A percentile compares a stretch with the other conserved stretches of the same genome.
Conservation (phyloP, 2,888 invertebrate species). For the Orgyia antiqua region DNA sequence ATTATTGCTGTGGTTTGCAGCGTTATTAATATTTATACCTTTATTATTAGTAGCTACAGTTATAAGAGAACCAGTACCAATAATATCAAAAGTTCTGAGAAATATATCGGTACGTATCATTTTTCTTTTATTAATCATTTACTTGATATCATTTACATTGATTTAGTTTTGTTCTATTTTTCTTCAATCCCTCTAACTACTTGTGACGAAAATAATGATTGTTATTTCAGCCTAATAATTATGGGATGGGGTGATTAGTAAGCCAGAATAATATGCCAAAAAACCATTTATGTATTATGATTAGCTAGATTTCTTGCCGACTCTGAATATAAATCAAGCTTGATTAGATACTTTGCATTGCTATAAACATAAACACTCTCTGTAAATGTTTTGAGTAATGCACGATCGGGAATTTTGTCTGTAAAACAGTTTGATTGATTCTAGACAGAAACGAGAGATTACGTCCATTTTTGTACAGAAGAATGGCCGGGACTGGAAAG, state of each 20-base stretch:
- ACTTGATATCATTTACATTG: too few relatives aligned
- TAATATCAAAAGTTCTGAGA: conserved; percentile 46
- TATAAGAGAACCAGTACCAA: conserved; percentile 52
- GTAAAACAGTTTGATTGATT: conserved; percentile 19
- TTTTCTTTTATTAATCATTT: background rate
- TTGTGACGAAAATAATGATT: too few relatives aligned
- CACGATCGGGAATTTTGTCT: background rate
- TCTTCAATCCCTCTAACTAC: too few relatives aligned
- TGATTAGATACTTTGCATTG: too few relatives aligned
- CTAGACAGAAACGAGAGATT: conserved; percentile 62
- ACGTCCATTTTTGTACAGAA: conserved; percentile 79
- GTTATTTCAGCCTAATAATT: background rate
- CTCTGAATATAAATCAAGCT: too few relatives aligned
- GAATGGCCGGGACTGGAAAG: conserved; percentile 75
- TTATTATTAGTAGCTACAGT: conserved; percentile 74
- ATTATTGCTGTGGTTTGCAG: conserved; percentile 81
- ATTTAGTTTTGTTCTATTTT: too few relatives aligned
- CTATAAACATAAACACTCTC: too few relatives aligned
- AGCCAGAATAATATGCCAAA: too few relatives aligned
- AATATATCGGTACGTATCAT: conserved; percentile 55
- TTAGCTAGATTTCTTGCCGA: too few relatives aligned
- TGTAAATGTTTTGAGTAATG: too few relatives aligned
- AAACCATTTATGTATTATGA: too few relatives aligned
- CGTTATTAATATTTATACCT: conserved; percentile 83
- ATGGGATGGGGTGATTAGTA: background rate